phyloP scores from a whole-genome alignment of 2,113 vertebrate genomes.

The Hippopotamus amphibius region DNA sequence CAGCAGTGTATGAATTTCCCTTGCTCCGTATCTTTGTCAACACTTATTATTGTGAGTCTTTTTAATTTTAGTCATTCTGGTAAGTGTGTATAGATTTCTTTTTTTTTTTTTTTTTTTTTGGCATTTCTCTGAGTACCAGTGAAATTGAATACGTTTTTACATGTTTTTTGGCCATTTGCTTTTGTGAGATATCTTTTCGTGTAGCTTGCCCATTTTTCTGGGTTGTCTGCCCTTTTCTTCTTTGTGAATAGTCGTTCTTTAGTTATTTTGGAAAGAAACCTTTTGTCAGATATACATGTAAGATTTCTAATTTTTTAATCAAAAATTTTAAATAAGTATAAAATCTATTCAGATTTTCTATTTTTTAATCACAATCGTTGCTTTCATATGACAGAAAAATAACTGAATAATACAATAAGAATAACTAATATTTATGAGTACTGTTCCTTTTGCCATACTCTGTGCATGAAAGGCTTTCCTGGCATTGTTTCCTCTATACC shows the following conservation, averaged over 20 bases:
- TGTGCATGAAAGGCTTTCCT: too few relatives aligned
- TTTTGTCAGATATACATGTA: neutral
- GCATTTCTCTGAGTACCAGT: slow-evolving; percentile 5
- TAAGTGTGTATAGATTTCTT: neutral
- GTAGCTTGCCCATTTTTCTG: neutral
- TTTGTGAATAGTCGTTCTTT: neutral
- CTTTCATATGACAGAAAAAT: neutral
- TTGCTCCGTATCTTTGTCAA: neutral
- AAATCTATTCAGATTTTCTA: neutral
- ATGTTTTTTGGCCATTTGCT: neutral
- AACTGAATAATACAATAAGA: neutral
- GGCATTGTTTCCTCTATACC: neutral
- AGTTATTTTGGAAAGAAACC: neutral
- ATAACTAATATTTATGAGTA: neutral
- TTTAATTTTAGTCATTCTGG: slow-evolving; percentile 16
- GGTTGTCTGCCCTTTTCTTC: neutral
- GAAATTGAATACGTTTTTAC: neutral
- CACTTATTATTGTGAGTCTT: neutral
- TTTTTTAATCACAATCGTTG: neutral
- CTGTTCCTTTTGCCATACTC: neutral
- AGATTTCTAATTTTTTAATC: neutral
- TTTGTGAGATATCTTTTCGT: neutral
- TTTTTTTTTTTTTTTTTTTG: neutral
- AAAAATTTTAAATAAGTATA: neutral
- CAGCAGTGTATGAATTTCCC: neutral